phyloP scores from a whole-genome alignment of 2,113 vertebrate species.

The Ammodytes dubius region DNA sequence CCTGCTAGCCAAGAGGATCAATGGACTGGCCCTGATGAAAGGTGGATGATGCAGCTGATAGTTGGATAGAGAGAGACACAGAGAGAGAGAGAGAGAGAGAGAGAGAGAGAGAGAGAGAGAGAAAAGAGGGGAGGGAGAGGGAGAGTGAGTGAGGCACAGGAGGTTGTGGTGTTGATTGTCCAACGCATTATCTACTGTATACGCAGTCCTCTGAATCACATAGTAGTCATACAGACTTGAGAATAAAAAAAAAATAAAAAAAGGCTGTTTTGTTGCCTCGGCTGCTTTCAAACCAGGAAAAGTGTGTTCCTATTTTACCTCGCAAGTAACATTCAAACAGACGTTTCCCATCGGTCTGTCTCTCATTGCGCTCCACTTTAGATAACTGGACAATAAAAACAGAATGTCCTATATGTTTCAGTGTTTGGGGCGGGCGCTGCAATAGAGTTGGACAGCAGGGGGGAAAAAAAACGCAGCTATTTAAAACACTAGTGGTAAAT shows the following conservation, averaged over 20 bases:
- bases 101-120: slow-evolving; percentile 41
- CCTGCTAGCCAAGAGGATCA: slow-evolving; percentile 76
- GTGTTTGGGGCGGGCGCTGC: background rate
- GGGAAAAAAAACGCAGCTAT: background rate
- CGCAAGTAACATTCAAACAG: background rate
- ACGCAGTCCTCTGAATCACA: slow-evolving; percentile 36
- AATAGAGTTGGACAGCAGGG: background rate
- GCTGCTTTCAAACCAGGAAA: background rate
- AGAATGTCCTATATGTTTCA: background rate
- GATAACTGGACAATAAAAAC: background rate
- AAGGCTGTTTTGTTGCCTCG: background rate
- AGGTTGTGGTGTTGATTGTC: slow-evolving; percentile 67
- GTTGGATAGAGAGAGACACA: slow-evolving; percentile 50
- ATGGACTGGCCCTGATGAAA: slow-evolving; percentile 80
- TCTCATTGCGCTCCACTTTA: background rate
- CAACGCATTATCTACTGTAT: slow-evolving; percentile 60
- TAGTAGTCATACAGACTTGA: slow-evolving; percentile 17
- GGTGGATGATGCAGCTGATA: slow-evolving; percentile 76
- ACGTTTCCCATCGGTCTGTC: background rate
- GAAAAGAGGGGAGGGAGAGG: slow-evolving; percentile 47
- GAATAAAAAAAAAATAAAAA: background rate
- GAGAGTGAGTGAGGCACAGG: slow-evolving; percentile 40
- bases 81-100: slow-evolving; percentile 46
- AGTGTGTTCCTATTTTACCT: too few species aligned
- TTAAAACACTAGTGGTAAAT: background rate